Evolutionary conservation across 2,888 invertebrate genomes (phyloP).

Genomic region (Scrobipalpa costella): DNA sequence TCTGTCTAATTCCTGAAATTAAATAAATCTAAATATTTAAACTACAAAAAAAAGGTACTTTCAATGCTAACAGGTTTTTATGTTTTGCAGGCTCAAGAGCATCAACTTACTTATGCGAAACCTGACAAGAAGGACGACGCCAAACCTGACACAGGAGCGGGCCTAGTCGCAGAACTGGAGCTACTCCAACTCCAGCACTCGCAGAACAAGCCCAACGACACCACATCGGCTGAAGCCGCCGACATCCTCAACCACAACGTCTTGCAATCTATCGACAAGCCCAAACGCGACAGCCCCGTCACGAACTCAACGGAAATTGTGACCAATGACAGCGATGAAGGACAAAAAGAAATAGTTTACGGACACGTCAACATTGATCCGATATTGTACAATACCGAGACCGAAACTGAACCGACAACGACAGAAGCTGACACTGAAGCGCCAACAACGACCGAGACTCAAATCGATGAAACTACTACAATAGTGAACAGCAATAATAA

Average conservation of each 20-base stretch:
- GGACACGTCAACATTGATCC: conserved; percentile 74
- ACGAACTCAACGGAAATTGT: conserved; percentile 53
- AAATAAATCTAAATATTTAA: no score
- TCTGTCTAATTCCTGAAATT: no score
- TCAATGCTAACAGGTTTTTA: conserved; percentile 13
- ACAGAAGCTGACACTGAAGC: conserved; percentile 35
- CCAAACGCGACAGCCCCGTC: conserved; percentile 69
- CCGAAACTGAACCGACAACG: conserved; percentile 43
- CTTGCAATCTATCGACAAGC: conserved; percentile 64
- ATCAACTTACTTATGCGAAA: conserved; percentile 54
- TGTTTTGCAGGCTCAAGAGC: conserved; percentile 61
- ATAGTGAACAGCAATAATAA: conserved; percentile 21
- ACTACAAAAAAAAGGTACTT: background rate
- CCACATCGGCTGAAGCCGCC: conserved; percentile 44
- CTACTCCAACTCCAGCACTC: conserved; percentile 65
- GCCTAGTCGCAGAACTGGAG: conserved; percentile 70
- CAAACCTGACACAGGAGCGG: conserved; percentile 50
- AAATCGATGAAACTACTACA: background rate
- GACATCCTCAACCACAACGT: conserved; percentile 58
- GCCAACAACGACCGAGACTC: conserved; percentile 17
- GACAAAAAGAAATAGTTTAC: conserved; percentile 72
- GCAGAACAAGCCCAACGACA: conserved; percentile 49
- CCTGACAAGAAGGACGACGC: conserved; percentile 66
- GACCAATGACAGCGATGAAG: conserved; percentile 54
- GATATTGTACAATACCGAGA: conserved; percentile 54